Conservation (phyloP, 2,797 vertebrate genomes). For the Bucorvus abyssinicus region DNA sequence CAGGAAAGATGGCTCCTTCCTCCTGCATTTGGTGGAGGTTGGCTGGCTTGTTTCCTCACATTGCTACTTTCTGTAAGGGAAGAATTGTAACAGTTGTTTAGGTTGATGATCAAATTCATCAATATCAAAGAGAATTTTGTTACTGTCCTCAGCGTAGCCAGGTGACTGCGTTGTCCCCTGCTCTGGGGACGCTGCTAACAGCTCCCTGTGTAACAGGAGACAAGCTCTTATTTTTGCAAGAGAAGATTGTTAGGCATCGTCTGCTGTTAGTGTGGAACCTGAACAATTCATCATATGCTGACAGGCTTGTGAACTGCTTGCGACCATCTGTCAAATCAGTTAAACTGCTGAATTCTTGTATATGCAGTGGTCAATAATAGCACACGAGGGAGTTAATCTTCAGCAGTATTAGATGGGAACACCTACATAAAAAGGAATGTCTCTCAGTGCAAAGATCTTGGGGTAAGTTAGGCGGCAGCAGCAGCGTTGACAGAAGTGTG, state of each 20-base stretch:
- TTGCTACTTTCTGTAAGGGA: not conserved
- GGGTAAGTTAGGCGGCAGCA: not conserved
- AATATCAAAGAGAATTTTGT: not conserved
- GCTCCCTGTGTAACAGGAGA: not conserved
- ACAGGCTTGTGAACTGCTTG: not conserved
- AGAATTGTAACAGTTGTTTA: not conserved
- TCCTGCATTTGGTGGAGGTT: accelerated
- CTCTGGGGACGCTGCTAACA: not conserved
- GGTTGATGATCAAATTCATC: not conserved
- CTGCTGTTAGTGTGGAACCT: not conserved
- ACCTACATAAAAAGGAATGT: not conserved
- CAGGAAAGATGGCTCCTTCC: not conserved
- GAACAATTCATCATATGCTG: not conserved
- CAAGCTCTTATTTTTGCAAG: not conserved
- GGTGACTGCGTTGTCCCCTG: not conserved
- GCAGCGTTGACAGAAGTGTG: not conserved
- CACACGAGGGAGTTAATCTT: not conserved
- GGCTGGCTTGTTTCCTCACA: not conserved
- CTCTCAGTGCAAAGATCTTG: not conserved
- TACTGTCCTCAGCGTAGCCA: not conserved
- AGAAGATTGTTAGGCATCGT: not conserved
- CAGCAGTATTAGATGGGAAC: not conserved
- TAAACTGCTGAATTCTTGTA: not conserved
- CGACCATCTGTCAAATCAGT: not conserved
- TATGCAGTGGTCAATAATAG: not conserved